Evolutionary conservation across 2,888 invertebrate species (phyloP), one percentile per base, ranked within the genome.

Genomic region (Caenorhabditis doughertyi): DNA sequence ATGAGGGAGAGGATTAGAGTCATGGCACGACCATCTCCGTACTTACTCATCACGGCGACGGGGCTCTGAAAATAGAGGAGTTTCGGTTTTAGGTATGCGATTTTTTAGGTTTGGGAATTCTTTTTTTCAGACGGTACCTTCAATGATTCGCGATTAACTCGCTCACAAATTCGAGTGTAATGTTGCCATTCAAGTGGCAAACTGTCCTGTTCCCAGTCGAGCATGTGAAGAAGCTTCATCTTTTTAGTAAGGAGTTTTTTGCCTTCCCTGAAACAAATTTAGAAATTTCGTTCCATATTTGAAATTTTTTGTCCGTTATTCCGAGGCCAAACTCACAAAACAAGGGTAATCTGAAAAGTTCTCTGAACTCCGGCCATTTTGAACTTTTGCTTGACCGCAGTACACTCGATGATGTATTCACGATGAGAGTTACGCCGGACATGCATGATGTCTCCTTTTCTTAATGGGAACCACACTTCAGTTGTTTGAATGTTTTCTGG

Each of bases 1-100:
- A 56, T 55, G n/a, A 74, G 32, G 7, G 73, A 27, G 0, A 64
- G 23, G 3, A 64, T 64, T 8, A 74, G 44, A 7, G 73, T 47
- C 44, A 53, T 42, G 4, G 73, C 64, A 11, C 73, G 18, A 23
- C 73, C 73, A 16, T 23, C 47, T 7, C 73, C 73, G 29, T 65
- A 56, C 39, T 56, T 55, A 42, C 64, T 65, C 73, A 74, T 74
- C 23, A 74, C 29, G 0, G 56, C 62, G 3, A 55, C 65, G 11
- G 71, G 71, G 1, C 16, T 29, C 11, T n/a, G 25, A 3, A 55
- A 27, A 27, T 23, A 29, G n/a, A 13, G 16, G 16, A 55, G n/a
- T n/a, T n/a, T n/a, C n/a, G n/a, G n/a, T n/a, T n/a, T n/a, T n/a
- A n/a, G n/a, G n/a, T n/a, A n/a, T n/a, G n/a, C n/a, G n/a, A n/a